Evolutionary conservation across 2,888 invertebrate genomes (phyloP).

Genomic region (Lepidocyrtinus sp.): DNA sequence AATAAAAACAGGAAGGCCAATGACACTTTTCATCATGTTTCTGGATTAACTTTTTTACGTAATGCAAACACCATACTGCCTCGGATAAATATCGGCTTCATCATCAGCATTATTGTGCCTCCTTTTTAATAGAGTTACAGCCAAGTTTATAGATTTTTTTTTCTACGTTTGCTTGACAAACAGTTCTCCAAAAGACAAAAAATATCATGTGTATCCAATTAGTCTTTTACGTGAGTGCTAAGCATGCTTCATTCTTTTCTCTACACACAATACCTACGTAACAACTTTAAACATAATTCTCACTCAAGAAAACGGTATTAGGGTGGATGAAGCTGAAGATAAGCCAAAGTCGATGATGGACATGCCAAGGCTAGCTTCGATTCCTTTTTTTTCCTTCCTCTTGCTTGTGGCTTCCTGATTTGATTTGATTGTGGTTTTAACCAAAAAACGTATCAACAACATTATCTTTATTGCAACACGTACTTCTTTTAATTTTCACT

Average conservation of each 20-base stretch:
- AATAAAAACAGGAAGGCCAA: constrained; percentile 59
- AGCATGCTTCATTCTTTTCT: not conserved
- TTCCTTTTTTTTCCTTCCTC: constrained; percentile 17
- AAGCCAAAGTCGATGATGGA: constrained; percentile 3
- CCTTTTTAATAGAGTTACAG: constrained; percentile 33
- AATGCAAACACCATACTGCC: constrained; percentile 16
- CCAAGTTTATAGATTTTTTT: constrained; percentile 30
- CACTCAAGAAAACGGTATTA: not conserved
- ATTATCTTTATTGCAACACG: constrained; percentile 23
- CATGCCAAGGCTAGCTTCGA: not conserved
- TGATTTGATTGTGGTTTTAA: constrained; percentile 52
- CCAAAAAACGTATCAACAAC: not conserved
- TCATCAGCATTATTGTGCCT: constrained; percentile 19
- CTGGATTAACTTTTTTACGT: constrained; percentile 14
- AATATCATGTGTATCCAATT: constrained; percentile 60
- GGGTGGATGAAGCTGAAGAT: constrained; percentile 5
- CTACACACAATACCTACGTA: not conserved
- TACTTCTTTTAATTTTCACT: constrained; percentile 42
- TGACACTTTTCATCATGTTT: constrained; percentile 56
- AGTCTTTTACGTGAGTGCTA: constrained; percentile 42
- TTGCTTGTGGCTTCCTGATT: constrained; percentile 52
- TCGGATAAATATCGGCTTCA: not conserved
- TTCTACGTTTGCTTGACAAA: constrained; percentile 28
- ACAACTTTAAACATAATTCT: not conserved
- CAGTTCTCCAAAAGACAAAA: constrained; percentile 50